These are phyloP conservation scores for Pangasianodon hypophthalmus DNA, from an alignment of 2,113 vertebrate species.

Conservation along the genomic window DNA sequence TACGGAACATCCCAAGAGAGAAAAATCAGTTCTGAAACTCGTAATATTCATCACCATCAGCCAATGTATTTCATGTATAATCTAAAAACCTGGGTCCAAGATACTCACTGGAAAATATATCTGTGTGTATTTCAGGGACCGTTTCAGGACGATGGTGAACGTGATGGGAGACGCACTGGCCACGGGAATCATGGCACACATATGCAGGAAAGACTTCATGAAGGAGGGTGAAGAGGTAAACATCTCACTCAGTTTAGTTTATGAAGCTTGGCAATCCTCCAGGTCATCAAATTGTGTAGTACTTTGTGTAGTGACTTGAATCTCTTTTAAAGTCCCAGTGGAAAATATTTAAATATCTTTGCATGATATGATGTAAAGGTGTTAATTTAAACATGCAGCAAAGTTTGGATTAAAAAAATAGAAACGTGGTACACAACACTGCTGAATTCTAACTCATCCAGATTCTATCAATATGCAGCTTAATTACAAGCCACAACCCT, in stretches of 20 bases:
- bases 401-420: neutral
- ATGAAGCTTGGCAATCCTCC: neutral
- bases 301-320: neutral
- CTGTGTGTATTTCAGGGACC: constrained; percentile 78
- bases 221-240: constrained; percentile 87
- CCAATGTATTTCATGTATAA: neutral
- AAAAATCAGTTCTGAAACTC: neutral
- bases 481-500: neutral
- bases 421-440: neutral
- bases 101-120: neutral
- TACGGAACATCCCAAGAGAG: neutral
- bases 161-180: constrained; percentile 93
- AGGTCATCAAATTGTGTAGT: neutral
- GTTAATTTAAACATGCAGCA: neutral
- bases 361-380: neutral
- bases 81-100: neutral
- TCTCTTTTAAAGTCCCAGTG: neutral
- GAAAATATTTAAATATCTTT: neutral
- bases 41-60: neutral
- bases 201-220: constrained; percentile 94
- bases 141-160: constrained; percentile 98
- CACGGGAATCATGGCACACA: constrained; percentile 95
- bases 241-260: neutral
- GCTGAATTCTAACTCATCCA: no score
- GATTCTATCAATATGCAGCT: neutral